Evolutionary conservation across 2,888 invertebrate species (phyloP).

Genomic region (Meteorus cinctellus): DNA sequence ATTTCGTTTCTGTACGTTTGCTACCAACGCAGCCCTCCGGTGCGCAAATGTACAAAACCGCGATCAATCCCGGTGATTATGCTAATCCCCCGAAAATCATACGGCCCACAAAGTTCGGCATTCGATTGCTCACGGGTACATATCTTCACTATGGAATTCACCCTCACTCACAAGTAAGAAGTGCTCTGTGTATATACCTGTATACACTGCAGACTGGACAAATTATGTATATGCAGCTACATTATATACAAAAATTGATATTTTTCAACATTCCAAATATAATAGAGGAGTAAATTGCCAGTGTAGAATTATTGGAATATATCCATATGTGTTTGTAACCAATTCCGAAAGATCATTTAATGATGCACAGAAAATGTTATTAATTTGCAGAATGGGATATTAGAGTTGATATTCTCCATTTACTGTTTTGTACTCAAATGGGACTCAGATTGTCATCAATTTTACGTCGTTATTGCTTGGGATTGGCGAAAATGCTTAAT

Average conservation of each 20-base stretch:
- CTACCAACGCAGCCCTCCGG: conserved; percentile 61
- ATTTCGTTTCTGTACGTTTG: conserved; percentile 71
- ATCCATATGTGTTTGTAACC: too few species aligned
- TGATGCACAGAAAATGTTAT: too few species aligned
- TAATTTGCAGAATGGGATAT: too few species aligned
- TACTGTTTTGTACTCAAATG: too few species aligned
- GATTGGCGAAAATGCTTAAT: too few species aligned
- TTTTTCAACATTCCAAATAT: conserved; percentile 37
- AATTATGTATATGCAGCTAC: not conserved
- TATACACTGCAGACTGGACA: not conserved
- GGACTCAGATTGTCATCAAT: too few species aligned
- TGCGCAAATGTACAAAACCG: conserved; percentile 58
- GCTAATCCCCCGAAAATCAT: conserved; percentile 71
- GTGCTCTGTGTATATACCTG: not conserved
- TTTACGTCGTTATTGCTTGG: too few species aligned
- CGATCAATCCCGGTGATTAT: conserved; percentile 72
- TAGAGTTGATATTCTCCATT: too few species aligned
- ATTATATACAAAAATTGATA: too few species aligned
- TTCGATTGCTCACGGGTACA: conserved; percentile 22
- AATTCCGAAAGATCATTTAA: too few species aligned
- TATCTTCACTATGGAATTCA: not conserved
- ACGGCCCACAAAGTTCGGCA: conserved; percentile 44
- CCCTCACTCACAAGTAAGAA: conserved; percentile 8
- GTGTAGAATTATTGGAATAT: not conserved
- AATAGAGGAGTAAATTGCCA: conserved; percentile 42